phyloP scores from a whole-genome alignment of 2,888 invertebrate species.

The Corythucha ciliata region DNA sequence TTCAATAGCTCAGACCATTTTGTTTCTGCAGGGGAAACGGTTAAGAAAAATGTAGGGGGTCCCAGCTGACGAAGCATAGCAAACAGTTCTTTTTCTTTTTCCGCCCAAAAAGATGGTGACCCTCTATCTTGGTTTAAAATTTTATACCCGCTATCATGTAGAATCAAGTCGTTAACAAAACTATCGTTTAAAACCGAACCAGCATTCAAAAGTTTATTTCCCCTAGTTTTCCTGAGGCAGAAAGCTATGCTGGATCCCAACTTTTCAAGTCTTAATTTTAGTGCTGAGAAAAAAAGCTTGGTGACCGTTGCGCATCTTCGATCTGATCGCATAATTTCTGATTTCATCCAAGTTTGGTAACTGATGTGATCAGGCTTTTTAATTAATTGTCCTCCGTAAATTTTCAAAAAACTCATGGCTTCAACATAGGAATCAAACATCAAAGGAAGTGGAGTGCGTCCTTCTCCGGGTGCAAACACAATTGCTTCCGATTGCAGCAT shows the following conservation, averaged over 20 bases:
- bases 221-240: conserved; percentile 17
- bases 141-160: conserved; percentile 2
- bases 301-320: background rate
- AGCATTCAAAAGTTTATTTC: too few relatives aligned
- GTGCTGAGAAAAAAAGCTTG: conserved; percentile 4
- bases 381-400: conserved; percentile 20
- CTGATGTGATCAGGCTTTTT: too few relatives aligned
- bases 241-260: background rate
- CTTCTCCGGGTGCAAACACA: conserved; percentile 23
- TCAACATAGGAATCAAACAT: conserved; percentile 15
- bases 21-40: conserved; percentile 29
- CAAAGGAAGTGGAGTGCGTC: conserved; percentile 17
- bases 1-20: conserved; percentile 29
- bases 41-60: conserved; percentile 31
- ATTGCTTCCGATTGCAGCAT: too few relatives aligned
- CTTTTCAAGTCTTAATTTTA: conserved; percentile 11
- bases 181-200: too few relatives aligned
- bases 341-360: too few relatives aligned
- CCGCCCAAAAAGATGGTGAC: conserved; percentile 34
- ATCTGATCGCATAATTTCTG: conserved; percentile 22
- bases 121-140: conserved; percentile 17
- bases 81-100: conserved; percentile 32
- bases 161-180: too few relatives aligned
- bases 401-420: conserved; percentile 22
- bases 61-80: conserved; percentile 33